A percentile compares a stretch with the other conserved stretches of the same genome.
Evolutionary conservation across 2,113 vertebrate species (phyloP).

Genomic region (Trochalopteron elliotii): DNA sequence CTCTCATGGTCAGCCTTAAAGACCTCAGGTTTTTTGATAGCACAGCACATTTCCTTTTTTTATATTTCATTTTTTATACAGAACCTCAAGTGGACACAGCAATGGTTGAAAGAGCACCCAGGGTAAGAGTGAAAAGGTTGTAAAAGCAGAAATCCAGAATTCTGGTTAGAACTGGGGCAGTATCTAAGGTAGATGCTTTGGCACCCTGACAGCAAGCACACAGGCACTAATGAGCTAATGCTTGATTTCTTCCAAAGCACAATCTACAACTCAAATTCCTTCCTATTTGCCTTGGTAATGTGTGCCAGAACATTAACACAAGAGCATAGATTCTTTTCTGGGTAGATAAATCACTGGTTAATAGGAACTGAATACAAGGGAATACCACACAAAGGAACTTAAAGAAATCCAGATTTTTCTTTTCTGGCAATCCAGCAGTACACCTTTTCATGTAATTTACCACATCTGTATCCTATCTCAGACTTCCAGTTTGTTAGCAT

Average conservation of each 20-base stretch:
- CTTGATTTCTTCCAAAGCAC: neutral
- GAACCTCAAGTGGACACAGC: neutral
- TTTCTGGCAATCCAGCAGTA: neutral
- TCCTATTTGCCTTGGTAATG: neutral
- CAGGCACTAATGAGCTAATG: neutral
- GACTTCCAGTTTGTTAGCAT: neutral
- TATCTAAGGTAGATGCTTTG: neutral
- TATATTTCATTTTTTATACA: neutral
- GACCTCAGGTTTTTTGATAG: accelerated
- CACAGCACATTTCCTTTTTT: neutral
- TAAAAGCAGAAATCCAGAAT: neutral
- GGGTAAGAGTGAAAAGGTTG: neutral
- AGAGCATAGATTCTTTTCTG: neutral
- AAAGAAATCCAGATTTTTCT: neutral
- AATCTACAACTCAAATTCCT: neutral
- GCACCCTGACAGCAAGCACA: neutral
- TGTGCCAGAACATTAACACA: neutral
- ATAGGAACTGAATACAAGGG: neutral
- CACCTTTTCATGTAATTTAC: neutral
- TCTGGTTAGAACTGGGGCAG: neutral
- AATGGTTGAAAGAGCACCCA: neutral
- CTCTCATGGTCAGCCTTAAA: neutral
- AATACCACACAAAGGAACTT: neutral
- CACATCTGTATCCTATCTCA: neutral
- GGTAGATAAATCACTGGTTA: neutral